Conservation (phyloP, 2,888 invertebrate species). For the Hipparchia semele region DNA sequence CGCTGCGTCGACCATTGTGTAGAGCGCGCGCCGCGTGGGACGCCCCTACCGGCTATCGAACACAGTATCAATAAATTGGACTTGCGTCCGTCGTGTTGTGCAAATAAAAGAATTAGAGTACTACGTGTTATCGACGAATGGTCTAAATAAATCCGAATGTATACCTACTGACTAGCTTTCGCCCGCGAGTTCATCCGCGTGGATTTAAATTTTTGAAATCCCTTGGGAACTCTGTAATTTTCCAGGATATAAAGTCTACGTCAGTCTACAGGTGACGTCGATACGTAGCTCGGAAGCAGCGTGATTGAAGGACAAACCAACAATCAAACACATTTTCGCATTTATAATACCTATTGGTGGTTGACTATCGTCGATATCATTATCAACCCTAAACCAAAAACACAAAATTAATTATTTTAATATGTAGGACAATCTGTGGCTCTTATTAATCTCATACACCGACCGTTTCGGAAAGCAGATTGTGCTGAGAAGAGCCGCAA, state of each 20-base stretch:
- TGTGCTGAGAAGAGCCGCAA: no score
- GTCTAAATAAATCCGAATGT: conserved; percentile 76
- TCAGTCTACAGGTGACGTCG: no score
- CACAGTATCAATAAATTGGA: conserved; percentile 80
- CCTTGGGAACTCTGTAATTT: no score
- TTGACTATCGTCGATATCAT: conserved; percentile 31
- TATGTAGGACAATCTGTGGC: no score
- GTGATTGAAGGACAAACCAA: no score
- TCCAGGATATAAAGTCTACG: no score
- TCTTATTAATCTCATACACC: no score
- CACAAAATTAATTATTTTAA: no score
- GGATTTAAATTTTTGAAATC: conserved; percentile 50
- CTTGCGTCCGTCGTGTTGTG: conserved; percentile 71
- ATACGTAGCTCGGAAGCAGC: no score
- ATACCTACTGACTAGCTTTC: conserved; percentile 62
- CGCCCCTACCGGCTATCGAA: conserved; percentile 77
- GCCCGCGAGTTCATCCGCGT: conserved; percentile 48
- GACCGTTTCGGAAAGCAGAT: no score
- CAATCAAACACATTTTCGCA: no score
- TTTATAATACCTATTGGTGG: no score
- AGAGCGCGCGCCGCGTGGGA: conserved; percentile 65
- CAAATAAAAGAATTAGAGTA: conserved; percentile 73
- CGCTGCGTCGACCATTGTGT: conserved; percentile 49
- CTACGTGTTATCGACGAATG: conserved; percentile 73
- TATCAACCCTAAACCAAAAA: conserved; percentile 52